These are phyloP conservation scores for Neopipo cinnamomea DNA, from an alignment of 2,113 vertebrate species.

Conservation along the genomic window DNA sequence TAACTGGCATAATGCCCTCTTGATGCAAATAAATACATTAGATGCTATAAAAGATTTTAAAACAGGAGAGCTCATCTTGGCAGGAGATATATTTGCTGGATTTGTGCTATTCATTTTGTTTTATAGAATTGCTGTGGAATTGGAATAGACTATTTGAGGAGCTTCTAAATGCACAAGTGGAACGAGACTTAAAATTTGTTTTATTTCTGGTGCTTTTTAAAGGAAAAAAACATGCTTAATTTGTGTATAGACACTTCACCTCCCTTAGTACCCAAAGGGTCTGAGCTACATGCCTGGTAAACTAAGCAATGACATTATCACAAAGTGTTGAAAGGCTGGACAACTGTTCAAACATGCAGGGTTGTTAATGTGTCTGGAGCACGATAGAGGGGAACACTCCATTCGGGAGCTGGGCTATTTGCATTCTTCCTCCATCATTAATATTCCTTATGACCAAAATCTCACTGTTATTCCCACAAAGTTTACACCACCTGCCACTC, in stretches of 20 bases:
- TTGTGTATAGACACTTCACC: not conserved
- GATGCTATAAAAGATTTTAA: conserved; percentile 64
- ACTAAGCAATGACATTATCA: not conserved
- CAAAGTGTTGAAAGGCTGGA: not conserved
- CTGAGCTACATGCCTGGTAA: not conserved
- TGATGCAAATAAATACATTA: conserved; percentile 69
- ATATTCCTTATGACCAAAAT: not conserved
- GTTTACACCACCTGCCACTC: not conserved
- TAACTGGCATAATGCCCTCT: conserved; percentile 64
- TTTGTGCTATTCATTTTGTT: conserved; percentile 64
- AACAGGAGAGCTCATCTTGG: conserved; percentile 54
- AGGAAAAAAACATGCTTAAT: not conserved
- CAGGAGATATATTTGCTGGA: conserved; percentile 52
- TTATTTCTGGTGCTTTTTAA: conserved; percentile 37
- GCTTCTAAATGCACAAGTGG: conserved; percentile 40
- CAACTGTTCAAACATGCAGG: not conserved
- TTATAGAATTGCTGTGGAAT: conserved; percentile 54
- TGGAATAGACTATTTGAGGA: conserved; percentile 53
- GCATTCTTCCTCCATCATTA: not conserved
- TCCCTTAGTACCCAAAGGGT: not conserved
- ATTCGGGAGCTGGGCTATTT: not conserved
- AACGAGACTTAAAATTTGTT: conserved; percentile 19
- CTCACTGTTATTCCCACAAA: not conserved
- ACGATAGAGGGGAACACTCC: not conserved
- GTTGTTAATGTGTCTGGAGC: not conserved